A percentile compares a stretch with the other conserved stretches of the same genome.
Conservation (phyloP, 2,113 vertebrate genomes). For the Gambusia holbrooki region DNA sequence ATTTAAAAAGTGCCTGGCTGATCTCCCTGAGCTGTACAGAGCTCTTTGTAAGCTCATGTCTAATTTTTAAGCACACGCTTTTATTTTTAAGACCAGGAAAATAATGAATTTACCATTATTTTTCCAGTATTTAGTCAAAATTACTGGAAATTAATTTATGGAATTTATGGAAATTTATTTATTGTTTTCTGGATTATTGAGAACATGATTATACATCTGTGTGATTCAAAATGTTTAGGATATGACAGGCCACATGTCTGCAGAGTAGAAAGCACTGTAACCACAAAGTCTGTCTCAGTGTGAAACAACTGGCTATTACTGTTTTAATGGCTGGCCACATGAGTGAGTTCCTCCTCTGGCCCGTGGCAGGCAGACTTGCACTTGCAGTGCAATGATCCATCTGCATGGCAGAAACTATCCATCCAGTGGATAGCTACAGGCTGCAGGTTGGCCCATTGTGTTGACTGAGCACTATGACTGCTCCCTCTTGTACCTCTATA, state of each 20-base stretch:
- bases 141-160: neutral
- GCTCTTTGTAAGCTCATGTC: constrained; percentile 70
- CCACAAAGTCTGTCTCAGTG: constrained; percentile 55
- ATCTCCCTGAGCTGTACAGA: constrained; percentile 57
- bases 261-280: constrained; percentile 38
- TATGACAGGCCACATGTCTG: constrained; percentile 18
- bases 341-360: constrained; percentile 66
- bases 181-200: neutral
- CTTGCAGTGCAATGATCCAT: constrained; percentile 71
- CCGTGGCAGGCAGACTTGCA: constrained; percentile 58
- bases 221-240: constrained; percentile 1
- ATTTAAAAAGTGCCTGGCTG: constrained; percentile 76
- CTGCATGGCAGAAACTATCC: constrained; percentile 75
- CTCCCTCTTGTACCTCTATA: constrained; percentile 79
- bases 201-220: neutral
- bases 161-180: neutral
- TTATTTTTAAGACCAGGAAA: constrained; percentile 18
- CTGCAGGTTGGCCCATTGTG: constrained; percentile 76
- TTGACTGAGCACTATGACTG: constrained; percentile 80
- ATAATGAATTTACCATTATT: neutral
- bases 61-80: constrained; percentile 59
- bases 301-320: constrained; percentile 70
- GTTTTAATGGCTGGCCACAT: constrained; percentile 60
- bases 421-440: constrained; percentile 76
- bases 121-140: neutral